Conservation (phyloP, 2,113 vertebrate genomes). For the Cercopithecus mona region DNA sequence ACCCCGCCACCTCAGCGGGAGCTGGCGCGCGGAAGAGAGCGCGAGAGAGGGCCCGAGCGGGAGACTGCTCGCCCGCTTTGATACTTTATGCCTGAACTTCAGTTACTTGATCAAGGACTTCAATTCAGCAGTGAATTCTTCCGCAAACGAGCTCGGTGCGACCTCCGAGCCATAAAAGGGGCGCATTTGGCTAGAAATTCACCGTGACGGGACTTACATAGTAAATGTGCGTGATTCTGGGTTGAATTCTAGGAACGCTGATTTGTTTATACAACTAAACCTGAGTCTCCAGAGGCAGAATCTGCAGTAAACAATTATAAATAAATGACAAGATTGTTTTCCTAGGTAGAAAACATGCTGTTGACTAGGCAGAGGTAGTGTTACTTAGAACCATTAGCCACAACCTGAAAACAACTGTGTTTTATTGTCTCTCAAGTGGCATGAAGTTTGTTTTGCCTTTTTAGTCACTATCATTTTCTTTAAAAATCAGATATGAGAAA, state of each 20-base stretch:
- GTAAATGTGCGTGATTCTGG: neutral
- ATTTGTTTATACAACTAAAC: neutral
- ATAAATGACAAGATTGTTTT: constrained; percentile 30
- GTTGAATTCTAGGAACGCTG: rapidly evolving
- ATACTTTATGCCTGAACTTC: constrained; percentile 78
- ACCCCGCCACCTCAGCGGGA: constrained; percentile 7
- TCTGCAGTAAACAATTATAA: constrained; percentile 27
- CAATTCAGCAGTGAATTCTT: constrained; percentile 74
- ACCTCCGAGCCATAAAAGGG: constrained; percentile 56
- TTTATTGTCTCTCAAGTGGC: neutral
- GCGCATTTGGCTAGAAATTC: constrained; percentile 31
- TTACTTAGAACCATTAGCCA: neutral
- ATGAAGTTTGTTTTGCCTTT: neutral
- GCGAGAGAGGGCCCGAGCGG: neutral
- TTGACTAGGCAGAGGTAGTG: neutral
- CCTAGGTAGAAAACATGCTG: neutral
- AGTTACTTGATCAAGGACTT: constrained; percentile 82
- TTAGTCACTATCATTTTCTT: neutral
- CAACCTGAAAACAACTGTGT: neutral
- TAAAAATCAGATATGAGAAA: neutral
- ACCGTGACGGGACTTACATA: neutral
- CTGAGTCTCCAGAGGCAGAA: neutral
- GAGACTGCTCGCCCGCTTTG: constrained; percentile 71
- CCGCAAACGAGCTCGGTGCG: constrained; percentile 40
- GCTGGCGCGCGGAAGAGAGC: neutral